Conservation (phyloP, 2,797 vertebrate genomes). For the Fringilla coelebs region DNA sequence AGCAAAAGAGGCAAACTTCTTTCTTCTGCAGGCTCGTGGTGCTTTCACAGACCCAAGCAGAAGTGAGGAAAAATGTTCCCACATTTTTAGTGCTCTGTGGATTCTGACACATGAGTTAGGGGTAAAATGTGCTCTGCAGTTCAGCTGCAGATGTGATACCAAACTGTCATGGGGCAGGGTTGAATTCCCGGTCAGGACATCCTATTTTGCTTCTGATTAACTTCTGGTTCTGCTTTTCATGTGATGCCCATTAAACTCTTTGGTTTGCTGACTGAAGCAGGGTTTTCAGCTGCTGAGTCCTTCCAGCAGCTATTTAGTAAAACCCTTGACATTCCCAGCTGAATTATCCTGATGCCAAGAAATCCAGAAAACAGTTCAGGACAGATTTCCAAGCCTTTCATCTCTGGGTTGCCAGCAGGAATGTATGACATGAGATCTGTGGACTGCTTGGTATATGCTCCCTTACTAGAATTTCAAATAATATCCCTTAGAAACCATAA, state of each 20-base stretch:
- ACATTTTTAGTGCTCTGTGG: background rate
- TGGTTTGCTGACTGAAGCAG: background rate
- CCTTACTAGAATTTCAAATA: background rate
- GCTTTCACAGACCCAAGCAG: background rate
- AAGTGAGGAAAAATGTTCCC: background rate
- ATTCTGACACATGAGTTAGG: background rate
- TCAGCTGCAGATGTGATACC: background rate
- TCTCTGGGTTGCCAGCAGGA: background rate
- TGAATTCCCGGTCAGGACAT: background rate
- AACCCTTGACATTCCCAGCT: background rate
- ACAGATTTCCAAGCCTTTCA: background rate
- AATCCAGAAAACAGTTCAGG: background rate
- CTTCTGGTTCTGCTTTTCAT: constrained; percentile 7
- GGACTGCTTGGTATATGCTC: background rate
- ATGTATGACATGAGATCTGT: background rate
- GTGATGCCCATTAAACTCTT: background rate
- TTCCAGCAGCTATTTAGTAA: background rate
- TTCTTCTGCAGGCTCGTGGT: background rate
- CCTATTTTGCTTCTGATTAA: constrained; percentile 16
- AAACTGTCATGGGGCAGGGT: background rate
- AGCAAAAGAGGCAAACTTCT: background rate
- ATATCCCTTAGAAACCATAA: background rate
- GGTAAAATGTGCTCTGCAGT: background rate
- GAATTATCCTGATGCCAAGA: background rate
- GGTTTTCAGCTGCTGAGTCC: background rate